Base-by-base conservation (phyloP, 37 sponge, comb jelly and placozoan genomes). In the Hormiphora californensis region DNA sequence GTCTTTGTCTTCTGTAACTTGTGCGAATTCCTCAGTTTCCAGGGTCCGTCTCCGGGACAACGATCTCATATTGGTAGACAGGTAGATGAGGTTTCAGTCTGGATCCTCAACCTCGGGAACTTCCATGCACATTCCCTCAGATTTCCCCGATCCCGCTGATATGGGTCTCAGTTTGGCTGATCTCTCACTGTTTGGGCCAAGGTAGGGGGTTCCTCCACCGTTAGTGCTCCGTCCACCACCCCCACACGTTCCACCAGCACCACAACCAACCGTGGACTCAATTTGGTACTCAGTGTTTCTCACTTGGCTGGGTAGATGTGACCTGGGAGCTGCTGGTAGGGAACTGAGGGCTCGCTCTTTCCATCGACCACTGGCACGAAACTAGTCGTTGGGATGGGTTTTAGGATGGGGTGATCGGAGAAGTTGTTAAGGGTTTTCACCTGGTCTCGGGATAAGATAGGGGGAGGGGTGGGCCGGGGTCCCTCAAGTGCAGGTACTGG, bases 341-440 rank as follows among this genome's bases (percentile, higher is more conserved):
- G 81, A 27, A 73, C 43, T 22, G 4, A 43, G 25, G 81, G 81
- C 44, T 73, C 81, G 17, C 21, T 19, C 23, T 33, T 73, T 4
- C 44, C 81, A 1, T 73, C 81, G 12, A n/a, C 17, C 4, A 15
- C 35, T n/a, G 25, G 46, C 44, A 36, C 39, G 46, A 73, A 22
- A 73, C 35, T 36, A 39, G 67, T 33, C 1, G 81, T 73, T 0
- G 81, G 81, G 81, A 39, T 15, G 5, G 81, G 44, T 2, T 40
- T 22, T 28, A 73, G 8, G 5, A 33, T 32, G 1, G 36, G 17
- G 41, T 43, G 9, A 30, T 73, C 17, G 27, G 81, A 38, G 44
- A 73, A 73, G 44, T 73, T 73, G 81, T 73, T 73, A 46, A 73
- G 81, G 3, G 43, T 73, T 39, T 73, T 73, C 25, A 73, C 81